Conservation (phyloP, 2,113 vertebrate genomes). For the Lonchura striata region DNA sequence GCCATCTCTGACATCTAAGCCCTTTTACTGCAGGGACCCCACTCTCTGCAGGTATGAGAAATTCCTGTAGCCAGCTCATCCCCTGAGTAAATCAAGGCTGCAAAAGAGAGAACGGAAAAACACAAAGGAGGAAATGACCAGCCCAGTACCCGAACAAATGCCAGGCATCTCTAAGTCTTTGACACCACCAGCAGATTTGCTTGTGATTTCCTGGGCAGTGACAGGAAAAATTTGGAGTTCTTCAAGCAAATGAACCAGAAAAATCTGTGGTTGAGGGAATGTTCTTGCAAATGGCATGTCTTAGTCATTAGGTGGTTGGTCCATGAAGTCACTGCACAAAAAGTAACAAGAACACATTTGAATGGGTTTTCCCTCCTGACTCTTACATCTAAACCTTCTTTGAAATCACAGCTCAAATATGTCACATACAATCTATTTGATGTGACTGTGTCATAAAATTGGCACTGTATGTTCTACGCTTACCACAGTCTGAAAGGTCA, state of each 20-base stretch:
- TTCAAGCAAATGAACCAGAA: not conserved
- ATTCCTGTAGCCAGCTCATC: not conserved
- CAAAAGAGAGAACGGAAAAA: not conserved
- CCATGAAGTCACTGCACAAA: not conserved
- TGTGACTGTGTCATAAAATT: not conserved
- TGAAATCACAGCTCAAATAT: not conserved
- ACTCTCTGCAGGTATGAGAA: not conserved
- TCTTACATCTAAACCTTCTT: not conserved
- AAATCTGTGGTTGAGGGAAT: not conserved
- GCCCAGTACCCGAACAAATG: accelerated
- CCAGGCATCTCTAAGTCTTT: not conserved
- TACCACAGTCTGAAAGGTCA: slow-evolving; percentile 37
- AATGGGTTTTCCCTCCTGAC: not conserved
- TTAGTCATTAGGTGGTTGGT: not conserved
- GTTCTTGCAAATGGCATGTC: not conserved
- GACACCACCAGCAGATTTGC: not conserved
- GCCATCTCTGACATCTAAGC: not conserved
- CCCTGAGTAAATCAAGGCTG: not conserved
- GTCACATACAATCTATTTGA: slow-evolving; percentile 8
- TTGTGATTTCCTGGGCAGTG: not conserved
- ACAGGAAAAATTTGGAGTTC: not conserved
- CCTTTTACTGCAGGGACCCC: not conserved
- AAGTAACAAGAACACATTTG: not conserved
- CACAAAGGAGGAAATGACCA: not conserved
- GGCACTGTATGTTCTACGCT: not conserved